Conservation (phyloP, 2,888 invertebrate species). For the Lithodes maja region DNA sequence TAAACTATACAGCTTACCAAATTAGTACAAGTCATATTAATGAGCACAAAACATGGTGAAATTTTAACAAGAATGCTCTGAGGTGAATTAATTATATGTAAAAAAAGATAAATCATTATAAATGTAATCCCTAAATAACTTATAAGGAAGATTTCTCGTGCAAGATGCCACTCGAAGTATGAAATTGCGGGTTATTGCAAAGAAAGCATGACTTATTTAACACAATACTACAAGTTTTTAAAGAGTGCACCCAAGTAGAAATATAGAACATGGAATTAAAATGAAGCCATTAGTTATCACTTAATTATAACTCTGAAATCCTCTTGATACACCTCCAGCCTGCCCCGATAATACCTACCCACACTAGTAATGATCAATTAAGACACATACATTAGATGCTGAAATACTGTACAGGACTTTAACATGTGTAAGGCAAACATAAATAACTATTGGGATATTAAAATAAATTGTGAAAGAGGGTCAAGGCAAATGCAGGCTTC, state of each 20-base stretch:
- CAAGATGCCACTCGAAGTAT: not conserved
- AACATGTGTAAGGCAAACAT: too few species aligned
- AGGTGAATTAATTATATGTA: not conserved
- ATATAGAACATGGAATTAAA: not conserved
- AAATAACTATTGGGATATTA: not conserved
- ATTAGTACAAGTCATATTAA: conserved; percentile 4
- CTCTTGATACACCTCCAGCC: too few species aligned
- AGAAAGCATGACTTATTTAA: not conserved
- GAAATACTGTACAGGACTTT: too few species aligned
- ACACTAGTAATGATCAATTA: too few species aligned
- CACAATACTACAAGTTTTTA: not conserved
- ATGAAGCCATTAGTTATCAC: too few species aligned
- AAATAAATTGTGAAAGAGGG: not conserved
- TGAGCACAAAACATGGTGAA: conserved; percentile 10
- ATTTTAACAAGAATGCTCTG: conserved; percentile 9
- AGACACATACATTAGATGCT: too few species aligned
- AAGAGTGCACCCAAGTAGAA: not conserved
- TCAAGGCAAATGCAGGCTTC: not conserved
- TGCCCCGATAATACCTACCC: too few species aligned
- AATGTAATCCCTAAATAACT: not conserved
- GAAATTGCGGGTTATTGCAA: not conserved
- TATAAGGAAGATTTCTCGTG: not conserved
- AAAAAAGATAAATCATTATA: not conserved
- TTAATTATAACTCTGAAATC: too few species aligned
- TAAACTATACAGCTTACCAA: conserved; percentile 12